Conservation (phyloP, 2,113 vertebrate species). For the Sinocyclocheilus anshuiensis region DNA sequence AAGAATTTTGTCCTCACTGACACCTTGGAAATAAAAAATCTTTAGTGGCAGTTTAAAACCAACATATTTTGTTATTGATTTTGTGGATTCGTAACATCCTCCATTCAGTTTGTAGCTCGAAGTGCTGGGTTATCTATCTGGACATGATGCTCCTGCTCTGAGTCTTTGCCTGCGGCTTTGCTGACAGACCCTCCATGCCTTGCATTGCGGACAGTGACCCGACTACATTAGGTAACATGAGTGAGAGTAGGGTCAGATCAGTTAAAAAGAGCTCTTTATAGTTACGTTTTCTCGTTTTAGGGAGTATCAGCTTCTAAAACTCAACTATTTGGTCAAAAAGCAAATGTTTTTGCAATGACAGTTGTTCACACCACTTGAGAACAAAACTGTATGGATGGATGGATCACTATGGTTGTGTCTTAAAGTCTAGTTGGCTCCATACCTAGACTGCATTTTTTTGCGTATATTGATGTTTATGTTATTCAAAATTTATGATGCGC, state of each 20-base stretch:
- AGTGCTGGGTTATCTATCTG: not conserved
- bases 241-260: not conserved
- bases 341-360: not conserved
- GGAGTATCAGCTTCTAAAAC: not conserved
- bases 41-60: not conserved
- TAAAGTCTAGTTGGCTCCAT: not conserved
- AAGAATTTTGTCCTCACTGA: not conserved
- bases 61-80: not conserved
- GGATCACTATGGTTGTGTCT: not conserved
- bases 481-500: not conserved
- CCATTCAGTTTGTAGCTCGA: not conserved
- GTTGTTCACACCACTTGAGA: not conserved
- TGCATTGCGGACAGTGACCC: not conserved
- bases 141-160: not conserved
- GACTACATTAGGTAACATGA: not conserved
- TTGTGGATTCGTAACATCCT: not conserved
- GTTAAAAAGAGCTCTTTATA: slow-evolving; percentile 13
- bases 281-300: not conserved
- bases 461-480: not conserved
- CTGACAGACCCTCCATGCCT: slow-evolving; percentile 2
- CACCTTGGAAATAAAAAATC: not conserved
- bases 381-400: not conserved
- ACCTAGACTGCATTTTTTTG: not conserved
- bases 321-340: not conserved
- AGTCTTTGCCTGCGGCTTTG: slow-evolving; percentile 9